Conservation (phyloP, 1,140 invertebrate genomes). For the Megathymus violae region DNA sequence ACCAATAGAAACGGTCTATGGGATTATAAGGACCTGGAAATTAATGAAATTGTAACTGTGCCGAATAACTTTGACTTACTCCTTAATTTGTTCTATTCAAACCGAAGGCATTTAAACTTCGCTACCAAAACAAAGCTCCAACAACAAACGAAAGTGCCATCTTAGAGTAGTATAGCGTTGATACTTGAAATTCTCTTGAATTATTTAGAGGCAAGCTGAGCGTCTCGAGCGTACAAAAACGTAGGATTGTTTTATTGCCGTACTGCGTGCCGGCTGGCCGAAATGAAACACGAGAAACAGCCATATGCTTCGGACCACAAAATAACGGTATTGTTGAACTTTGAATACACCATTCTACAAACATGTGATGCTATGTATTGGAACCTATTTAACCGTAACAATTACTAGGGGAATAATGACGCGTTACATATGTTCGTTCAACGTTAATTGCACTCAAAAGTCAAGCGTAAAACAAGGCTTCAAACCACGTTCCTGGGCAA, state of each 20-base stretch:
- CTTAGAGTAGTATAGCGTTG: constrained; percentile 13
- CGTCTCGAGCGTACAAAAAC: constrained; percentile 30
- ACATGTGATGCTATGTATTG: constrained; percentile 27
- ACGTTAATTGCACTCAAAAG: constrained; percentile 34
- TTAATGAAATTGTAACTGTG: background rate
- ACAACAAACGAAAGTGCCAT: constrained; percentile 20
- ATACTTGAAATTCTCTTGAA: constrained; percentile 26
- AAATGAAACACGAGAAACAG: constrained; percentile 50
- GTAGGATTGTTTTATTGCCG: constrained; percentile 46
- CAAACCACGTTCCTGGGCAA: constrained; percentile 16
- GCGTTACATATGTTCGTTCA: constrained; percentile 24
- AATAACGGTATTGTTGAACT: constrained; percentile 50
- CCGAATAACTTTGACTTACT: background rate
- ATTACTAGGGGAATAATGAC: constrained; percentile 31
- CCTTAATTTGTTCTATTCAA: constrained; percentile 5
- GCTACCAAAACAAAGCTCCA: constrained; percentile 17
- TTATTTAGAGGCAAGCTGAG: constrained; percentile 30
- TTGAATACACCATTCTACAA: constrained; percentile 31
- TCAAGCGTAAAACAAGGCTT: constrained; percentile 28
- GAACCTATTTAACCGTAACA: constrained; percentile 33
- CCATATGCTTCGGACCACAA: constrained; percentile 45
- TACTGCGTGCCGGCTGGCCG: constrained; percentile 46
- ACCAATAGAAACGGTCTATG: too few species aligned
- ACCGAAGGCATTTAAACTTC: constrained; percentile 24
- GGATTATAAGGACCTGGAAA: too few species aligned